These are phyloP conservation scores for Entomobrya proxima DNA, from an alignment of 2,888 invertebrate genomes.

Conservation along the genomic window DNA sequence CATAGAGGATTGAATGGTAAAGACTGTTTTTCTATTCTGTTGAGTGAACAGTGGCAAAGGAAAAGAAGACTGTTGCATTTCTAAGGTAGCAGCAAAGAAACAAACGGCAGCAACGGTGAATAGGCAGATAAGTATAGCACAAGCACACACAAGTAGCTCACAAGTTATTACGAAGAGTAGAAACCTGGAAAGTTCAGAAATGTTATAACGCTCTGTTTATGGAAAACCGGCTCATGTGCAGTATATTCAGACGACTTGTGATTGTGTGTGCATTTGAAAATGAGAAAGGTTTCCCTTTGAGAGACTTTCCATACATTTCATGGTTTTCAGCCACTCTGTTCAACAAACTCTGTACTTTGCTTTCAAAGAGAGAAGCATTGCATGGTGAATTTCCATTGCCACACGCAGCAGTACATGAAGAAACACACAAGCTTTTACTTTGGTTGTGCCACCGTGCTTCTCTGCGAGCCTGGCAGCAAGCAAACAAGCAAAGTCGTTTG, in stretches of 20 bases:
- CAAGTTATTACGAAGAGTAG: not conserved
- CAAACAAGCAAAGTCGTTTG: not conserved
- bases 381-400: not conserved
- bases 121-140: not conserved
- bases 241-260: constrained; percentile 46
- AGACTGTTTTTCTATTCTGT: constrained; percentile 44
- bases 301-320: not conserved
- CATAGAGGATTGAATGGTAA: constrained; percentile 21
- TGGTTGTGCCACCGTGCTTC: not conserved
- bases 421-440: not conserved
- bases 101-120: constrained; percentile 6
- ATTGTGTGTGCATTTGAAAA: constrained; percentile 16
- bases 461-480: not conserved
- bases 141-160: not conserved
- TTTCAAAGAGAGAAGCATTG: constrained; percentile 2
- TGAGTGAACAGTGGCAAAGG: not conserved
- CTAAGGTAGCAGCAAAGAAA: constrained; percentile 34
- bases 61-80: constrained; percentile 63
- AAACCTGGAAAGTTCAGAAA: constrained; percentile 28
- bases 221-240: constrained; percentile 56
- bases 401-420: not conserved
- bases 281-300: not conserved
- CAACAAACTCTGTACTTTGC: not conserved
- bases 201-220: constrained; percentile 22
- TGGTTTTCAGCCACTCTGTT: not conserved